Conservation (phyloP, 2,113 vertebrate species). For the Deroptyus accipitrinus region DNA sequence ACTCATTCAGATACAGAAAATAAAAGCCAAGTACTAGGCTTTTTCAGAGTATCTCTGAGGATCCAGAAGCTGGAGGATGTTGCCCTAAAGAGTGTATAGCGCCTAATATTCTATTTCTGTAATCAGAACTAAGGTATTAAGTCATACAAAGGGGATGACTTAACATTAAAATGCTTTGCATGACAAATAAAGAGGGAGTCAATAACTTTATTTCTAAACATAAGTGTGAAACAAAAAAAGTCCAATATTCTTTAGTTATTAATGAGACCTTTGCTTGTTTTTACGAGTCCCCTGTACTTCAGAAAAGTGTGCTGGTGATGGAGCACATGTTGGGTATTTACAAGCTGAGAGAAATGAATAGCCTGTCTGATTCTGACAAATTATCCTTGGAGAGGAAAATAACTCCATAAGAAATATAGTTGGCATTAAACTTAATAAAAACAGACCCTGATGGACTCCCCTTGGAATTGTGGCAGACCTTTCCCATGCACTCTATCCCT, state of each 20-base stretch:
- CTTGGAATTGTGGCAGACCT: conserved; percentile 45
- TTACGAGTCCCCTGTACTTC: conserved; percentile 9
- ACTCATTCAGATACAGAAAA: background rate
- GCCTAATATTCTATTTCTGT: background rate
- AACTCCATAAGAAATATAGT: conserved; percentile 70
- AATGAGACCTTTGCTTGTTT: conserved; percentile 15
- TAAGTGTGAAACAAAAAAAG: background rate
- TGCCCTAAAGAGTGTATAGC: background rate
- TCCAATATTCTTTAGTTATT: background rate
- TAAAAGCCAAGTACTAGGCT: background rate
- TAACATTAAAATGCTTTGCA: background rate
- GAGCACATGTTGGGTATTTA: conserved; percentile 42
- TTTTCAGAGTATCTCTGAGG: background rate
- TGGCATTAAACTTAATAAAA: conserved; percentile 70
- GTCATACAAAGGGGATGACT: background rate
- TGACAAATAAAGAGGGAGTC: background rate
- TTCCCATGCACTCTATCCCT: conserved; percentile 21
- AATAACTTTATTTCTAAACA: background rate
- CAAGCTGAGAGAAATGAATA: conserved; percentile 46
- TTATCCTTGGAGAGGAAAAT: conserved; percentile 68
- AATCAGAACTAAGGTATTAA: background rate
- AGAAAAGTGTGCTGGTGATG: conserved; percentile 25
- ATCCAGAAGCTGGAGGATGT: background rate
- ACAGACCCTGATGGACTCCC: conserved; percentile 55
- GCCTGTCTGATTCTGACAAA: conserved; percentile 70